Evolutionary conservation across 64 coral and sea anemone species (phyloP).

Genomic region (Dendronephthya gigantea): DNA sequence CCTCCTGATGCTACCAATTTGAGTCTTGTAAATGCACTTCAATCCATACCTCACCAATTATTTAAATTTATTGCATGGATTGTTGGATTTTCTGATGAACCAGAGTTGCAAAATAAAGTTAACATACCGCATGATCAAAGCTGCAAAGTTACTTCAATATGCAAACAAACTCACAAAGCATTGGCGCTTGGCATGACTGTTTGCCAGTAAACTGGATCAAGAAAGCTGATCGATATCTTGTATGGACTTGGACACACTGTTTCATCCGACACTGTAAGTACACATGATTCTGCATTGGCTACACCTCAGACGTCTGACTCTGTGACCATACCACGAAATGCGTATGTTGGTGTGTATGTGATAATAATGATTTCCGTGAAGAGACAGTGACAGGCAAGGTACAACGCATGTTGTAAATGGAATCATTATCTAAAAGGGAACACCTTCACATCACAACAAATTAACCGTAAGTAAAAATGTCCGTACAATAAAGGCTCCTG

Average conservation of each 20-base stretch:
- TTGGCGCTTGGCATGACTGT: conserved; percentile 29
- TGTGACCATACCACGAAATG: conserved; percentile 2
- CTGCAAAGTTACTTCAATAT: too few species aligned
- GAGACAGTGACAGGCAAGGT: conserved; percentile 2
- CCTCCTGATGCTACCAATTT: neutral
- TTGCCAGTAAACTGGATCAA: conserved; percentile 9
- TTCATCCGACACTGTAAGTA: conserved; percentile 13
- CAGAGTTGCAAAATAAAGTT: conserved; percentile 4
- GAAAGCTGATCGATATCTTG: conserved; percentile 6
- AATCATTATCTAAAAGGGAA: conserved; percentile 10
- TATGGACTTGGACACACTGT: conserved; percentile 20
- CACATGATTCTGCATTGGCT: conserved; percentile 29
- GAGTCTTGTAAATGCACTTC: neutral
- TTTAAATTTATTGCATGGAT: conserved; percentile 12
- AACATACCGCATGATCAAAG: conserved; percentile 23
- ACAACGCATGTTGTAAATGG: conserved; percentile 32
- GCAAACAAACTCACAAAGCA: conserved; percentile 22
- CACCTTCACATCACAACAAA: neutral
- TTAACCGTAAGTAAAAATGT: neutral
- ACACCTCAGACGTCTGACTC: neutral
- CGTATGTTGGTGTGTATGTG: conserved; percentile 6
- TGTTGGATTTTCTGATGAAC: conserved; percentile 11
- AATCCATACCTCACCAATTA: conserved; percentile 16
- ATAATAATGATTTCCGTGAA: conserved; percentile 20
- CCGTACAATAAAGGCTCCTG: neutral